Evolutionary conservation across 2,888 invertebrate genomes (phyloP).

Genomic region (Rhogogaster chlorosoma): DNA sequence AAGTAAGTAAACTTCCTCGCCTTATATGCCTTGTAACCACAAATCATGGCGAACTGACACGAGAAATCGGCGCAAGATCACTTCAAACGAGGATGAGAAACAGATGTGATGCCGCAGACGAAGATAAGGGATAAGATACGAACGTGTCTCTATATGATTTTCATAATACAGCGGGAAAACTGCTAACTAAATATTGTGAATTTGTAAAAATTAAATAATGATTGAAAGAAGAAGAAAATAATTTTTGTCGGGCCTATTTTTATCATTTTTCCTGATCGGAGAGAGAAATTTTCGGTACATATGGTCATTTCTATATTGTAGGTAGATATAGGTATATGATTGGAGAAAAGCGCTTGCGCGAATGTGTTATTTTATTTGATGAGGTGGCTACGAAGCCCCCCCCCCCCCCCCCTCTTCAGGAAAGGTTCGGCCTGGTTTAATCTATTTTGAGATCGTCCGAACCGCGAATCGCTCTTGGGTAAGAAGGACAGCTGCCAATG

Average conservation of each 20-base stretch:
- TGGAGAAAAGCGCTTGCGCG: not conserved
- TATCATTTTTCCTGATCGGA: not conserved
- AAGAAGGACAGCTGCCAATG: conserved; percentile 25
- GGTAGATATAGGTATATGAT: not conserved
- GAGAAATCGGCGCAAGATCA: not conserved
- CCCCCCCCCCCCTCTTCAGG: not conserved
- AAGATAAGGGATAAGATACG: not conserved
- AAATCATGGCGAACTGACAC: not conserved
- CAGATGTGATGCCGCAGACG: not conserved
- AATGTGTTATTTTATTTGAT: conserved; percentile 4
- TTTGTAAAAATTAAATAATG: not conserved
- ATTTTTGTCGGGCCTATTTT: not conserved
- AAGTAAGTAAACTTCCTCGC: not conserved
- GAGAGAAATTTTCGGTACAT: not conserved
- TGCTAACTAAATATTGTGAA: not conserved
- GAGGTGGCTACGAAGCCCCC: not conserved
- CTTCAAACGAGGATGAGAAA: not conserved
- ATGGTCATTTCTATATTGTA: not conserved
- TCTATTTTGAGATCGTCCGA: conserved; percentile 29
- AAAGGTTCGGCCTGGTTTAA: conserved; percentile 22
- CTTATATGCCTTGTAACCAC: not conserved
- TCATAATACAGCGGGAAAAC: not conserved
- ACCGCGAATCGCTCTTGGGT: not conserved
- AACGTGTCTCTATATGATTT: not conserved
- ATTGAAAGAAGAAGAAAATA: not conserved